A percentile compares a stretch with the other conserved stretches of the same genome.
Conservation (phyloP, 2,888 invertebrate genomes). For the Polyploca ridens region DNA sequence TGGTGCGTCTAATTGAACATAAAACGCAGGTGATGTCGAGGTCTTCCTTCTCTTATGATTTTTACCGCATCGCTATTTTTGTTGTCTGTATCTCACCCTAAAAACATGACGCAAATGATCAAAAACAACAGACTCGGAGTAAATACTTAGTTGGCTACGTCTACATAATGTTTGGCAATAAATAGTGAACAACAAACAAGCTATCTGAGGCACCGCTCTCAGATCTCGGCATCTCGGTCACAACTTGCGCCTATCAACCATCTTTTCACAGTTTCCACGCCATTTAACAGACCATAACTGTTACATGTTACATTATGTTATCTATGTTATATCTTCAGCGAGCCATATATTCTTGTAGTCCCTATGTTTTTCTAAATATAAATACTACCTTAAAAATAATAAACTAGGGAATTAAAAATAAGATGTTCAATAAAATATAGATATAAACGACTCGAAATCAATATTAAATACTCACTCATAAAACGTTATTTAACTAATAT, state of each 20-base stretch:
- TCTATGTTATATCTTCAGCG: slow-evolving; percentile 36
- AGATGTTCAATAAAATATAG: too few species aligned
- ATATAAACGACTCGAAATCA: too few species aligned
- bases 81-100: slow-evolving; percentile 20
- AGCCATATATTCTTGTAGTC: slow-evolving; percentile 10
- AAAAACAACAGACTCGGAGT: slow-evolving; percentile 40
- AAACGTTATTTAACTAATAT: too few species aligned
- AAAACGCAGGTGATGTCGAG: slow-evolving; percentile 3
- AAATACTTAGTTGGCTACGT: slow-evolving; percentile 44
- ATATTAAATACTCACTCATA: too few species aligned
- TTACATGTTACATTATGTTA: slow-evolving; percentile 56
- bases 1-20: slow-evolving; percentile 6
- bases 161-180: slow-evolving; percentile 60
- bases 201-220: slow-evolving; percentile 14
- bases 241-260: slow-evolving; percentile 61
- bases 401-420: too few species aligned
- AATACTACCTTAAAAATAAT: too few species aligned
- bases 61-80: neutral
- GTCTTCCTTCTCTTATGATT: neutral
- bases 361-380: too few species aligned
- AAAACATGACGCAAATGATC: slow-evolving; percentile 22
- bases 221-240: slow-evolving; percentile 41
- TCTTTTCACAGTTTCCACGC: slow-evolving; percentile 71
- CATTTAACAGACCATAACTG: slow-evolving; percentile 69
- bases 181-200: slow-evolving; percentile 69